A percentile compares a stretch with the other conserved stretches of the same genome.
These are phyloP conservation scores for Scomber colias DNA, from an alignment of 2,113 vertebrate genomes.

Conservation along the genomic window DNA sequence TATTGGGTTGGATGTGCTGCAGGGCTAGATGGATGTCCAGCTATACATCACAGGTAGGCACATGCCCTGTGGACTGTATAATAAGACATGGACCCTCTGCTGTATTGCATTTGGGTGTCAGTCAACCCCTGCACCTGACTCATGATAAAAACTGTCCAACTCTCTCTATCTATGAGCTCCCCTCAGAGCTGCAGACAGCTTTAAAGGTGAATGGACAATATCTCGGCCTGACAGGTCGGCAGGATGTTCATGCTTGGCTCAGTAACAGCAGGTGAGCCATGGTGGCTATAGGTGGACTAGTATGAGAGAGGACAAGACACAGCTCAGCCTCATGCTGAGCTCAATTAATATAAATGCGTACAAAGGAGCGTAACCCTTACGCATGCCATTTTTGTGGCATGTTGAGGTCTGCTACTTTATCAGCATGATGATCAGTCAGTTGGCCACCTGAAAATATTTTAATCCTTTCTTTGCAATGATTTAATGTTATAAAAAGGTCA, in stretches of 20 bases:
- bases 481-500: not conserved
- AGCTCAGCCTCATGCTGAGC: slow-evolving; percentile 3
- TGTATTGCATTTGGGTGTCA: slow-evolving; percentile 31
- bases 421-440: not conserved
- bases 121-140: slow-evolving; percentile 9
- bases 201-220: slow-evolving; percentile 48
- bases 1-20: slow-evolving; percentile 17
- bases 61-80: slow-evolving; percentile 12
- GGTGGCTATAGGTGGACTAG: not conserved
- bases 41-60: slow-evolving; percentile 54
- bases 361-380: not conserved
- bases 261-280: slow-evolving; percentile 51
- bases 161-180: not conserved
- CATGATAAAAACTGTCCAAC: slow-evolving; percentile 10
- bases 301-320: not conserved
- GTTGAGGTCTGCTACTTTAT: not conserved
- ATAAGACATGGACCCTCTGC: slow-evolving; percentile 3
- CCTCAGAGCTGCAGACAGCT: slow-evolving; percentile 34
- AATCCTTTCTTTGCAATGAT: not conserved
- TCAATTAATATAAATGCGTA: not conserved
- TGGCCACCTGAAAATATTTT: not conserved
- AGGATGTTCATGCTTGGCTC: slow-evolving; percentile 54
- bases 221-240: slow-evolving; percentile 64
- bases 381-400: not conserved
- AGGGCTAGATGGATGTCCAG: slow-evolving; percentile 12